A percentile compares a stretch with the other conserved stretches of the same genome.
phyloP scores from a whole-genome alignment of 1,140 invertebrate species.

The Gyrodactylus salaris region DNA sequence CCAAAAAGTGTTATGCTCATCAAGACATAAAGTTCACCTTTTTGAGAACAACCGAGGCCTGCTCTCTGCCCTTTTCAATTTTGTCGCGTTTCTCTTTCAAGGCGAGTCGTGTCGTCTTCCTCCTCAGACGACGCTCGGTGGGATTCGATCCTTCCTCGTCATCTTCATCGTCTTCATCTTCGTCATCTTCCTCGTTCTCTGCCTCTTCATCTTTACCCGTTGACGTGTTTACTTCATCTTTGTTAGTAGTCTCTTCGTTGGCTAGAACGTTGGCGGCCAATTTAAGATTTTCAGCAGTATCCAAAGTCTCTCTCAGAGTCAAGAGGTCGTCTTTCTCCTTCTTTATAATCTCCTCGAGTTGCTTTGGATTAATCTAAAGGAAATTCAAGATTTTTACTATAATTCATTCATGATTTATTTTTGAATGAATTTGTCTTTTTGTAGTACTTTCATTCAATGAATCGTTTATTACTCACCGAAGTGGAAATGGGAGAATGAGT shows the following conservation, averaged over 20 bases:
- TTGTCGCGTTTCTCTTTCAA: not conserved
- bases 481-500: not conserved
- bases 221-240: not conserved
- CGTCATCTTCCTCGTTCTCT: slow-evolving; percentile 10
- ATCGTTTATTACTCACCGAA: not conserved
- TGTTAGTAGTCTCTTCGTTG: slow-evolving; percentile 13
- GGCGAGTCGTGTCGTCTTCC: not conserved
- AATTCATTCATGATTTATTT: too few relatives aligned
- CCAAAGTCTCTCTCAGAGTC: not conserved
- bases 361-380: not conserved
- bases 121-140: not conserved
- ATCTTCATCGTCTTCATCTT: slow-evolving; percentile 12
- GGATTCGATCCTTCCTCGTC: not conserved
- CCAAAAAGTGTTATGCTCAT: too few relatives aligned
- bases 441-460: too few relatives aligned
- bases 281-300: slow-evolving; percentile 9
- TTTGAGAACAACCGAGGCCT: not conserved
- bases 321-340: not conserved
- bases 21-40: too few relatives aligned
- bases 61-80: not conserved
- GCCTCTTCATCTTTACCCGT: slow-evolving; percentile 9
- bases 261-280: slow-evolving; percentile 12
- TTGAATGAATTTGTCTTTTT: too few relatives aligned
- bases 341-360: not conserved
- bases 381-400: not conserved